Base-by-base conservation (phyloP, 2,888 invertebrate species). In the Leptarthrus brevirostris region DNA sequence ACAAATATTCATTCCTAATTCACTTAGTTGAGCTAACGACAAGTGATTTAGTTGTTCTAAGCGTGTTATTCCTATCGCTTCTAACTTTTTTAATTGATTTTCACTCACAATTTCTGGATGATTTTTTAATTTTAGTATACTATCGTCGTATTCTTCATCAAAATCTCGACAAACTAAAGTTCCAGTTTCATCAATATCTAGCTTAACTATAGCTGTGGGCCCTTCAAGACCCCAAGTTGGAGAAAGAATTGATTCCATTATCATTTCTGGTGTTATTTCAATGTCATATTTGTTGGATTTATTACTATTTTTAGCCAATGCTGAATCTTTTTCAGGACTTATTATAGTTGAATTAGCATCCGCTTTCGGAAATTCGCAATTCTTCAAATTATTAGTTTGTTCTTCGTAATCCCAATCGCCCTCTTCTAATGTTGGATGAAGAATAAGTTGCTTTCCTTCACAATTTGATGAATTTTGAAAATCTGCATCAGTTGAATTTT, bases 21-120 rank as follows among this genome's bases (percentile, higher is more conserved):
- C 71, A 53, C 47, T 61, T 49, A 74, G 71, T 74, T 71, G 58
- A n/a, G 70, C 70, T 20, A 74, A 58, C 30, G 74, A 52, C 58
- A 74, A 47, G 16, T 74, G 49, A 16, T 70, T 70, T 16, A 74
- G 22, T 34, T 74, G 58, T 6, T 34, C 20, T 10, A 70, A 36
- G 4, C 49, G 24, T 6, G 49, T 61, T n/a, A 74, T 61, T 4
- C 71, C 74, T 53, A 74, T 52, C 26, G 49, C n/a, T 10, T n/a
- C 18, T 1, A 71, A 4, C 44, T 70, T 53, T 58, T 53, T 64
- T 3, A 70, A 24, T 34, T 74, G 74, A n/a, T 30, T 18, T 2
- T 36, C 5, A 1, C 71, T 40, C 40, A 74, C 71, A 16, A 71
- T 61, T 14, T 49, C 61, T 6, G 61, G 64, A 61, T 66, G 26